phyloP scores from a whole-genome alignment of 2,797 vertebrate species.

The Threskiornis aethiopicus region DNA sequence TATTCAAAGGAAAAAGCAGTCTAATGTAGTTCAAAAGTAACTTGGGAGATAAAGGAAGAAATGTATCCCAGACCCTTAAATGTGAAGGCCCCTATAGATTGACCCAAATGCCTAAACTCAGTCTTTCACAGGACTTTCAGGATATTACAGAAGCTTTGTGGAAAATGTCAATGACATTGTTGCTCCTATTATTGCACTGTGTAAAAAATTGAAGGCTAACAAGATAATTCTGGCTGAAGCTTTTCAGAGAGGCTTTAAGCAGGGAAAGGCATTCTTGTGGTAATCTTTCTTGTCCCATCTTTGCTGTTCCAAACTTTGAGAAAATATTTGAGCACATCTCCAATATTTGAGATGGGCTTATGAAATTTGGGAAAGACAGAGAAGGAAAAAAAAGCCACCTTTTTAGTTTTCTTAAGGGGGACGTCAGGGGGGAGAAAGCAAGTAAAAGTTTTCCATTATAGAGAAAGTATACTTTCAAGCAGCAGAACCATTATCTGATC shows the following conservation, averaged over 20 bases:
- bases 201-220: neutral
- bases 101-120: neutral
- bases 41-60: neutral
- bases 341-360: neutral
- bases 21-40: neutral
- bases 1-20: neutral
- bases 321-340: neutral
- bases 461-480: neutral
- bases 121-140: neutral
- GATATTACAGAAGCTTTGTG: neutral
- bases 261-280: neutral
- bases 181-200: neutral
- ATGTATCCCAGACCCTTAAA: neutral
- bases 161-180: neutral
- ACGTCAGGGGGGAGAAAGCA: too few relatives aligned
- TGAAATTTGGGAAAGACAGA: neutral
- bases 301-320: neutral
- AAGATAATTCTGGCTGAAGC: neutral
- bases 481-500: neutral
- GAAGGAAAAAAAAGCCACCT: accelerated
- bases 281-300: neutral
- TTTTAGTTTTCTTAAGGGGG: neutral
- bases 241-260: neutral
- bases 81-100: neutral
- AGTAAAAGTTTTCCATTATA: neutral